Conservation (phyloP, 2,888 invertebrate species). For the Dromius quadrimaculatus region DNA sequence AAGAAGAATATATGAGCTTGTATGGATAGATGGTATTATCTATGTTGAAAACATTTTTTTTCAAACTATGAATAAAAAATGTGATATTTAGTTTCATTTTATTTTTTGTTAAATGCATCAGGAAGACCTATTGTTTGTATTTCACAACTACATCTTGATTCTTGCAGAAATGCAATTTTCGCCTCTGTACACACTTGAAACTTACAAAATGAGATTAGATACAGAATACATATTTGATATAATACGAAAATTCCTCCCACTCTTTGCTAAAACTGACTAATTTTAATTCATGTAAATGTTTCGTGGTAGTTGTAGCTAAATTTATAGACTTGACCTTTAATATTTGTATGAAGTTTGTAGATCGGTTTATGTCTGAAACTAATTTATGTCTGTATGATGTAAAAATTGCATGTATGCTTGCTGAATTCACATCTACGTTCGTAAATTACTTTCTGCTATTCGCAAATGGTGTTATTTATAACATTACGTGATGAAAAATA, state of each 20-base stretch:
- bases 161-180: no score
- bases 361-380: slow-evolving; percentile 12
- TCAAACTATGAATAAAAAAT: no score
- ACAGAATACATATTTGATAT: slow-evolving; percentile 14
- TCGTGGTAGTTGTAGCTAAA: background rate
- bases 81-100: no score
- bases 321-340: slow-evolving; percentile 2
- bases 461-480: slow-evolving; percentile 12
- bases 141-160: no score
- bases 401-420: slow-evolving; percentile 21
- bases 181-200: no score
- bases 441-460: background rate
- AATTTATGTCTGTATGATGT: slow-evolving; percentile 9
- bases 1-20: no score
- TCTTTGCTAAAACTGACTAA: background rate
- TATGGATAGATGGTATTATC: no score
- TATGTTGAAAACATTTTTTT: no score
- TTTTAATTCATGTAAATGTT: background rate
- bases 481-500: background rate
- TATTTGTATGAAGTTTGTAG: slow-evolving; percentile 2
- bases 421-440: slow-evolving; percentile 5
- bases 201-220: background rate
- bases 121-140: no score
- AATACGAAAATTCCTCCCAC: background rate
- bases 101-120: no score